A percentile compares a stretch with the other conserved stretches of the same genome.
Conservation (phyloP, 2,888 invertebrate species). For the Gisinianus flammeolus region DNA sequence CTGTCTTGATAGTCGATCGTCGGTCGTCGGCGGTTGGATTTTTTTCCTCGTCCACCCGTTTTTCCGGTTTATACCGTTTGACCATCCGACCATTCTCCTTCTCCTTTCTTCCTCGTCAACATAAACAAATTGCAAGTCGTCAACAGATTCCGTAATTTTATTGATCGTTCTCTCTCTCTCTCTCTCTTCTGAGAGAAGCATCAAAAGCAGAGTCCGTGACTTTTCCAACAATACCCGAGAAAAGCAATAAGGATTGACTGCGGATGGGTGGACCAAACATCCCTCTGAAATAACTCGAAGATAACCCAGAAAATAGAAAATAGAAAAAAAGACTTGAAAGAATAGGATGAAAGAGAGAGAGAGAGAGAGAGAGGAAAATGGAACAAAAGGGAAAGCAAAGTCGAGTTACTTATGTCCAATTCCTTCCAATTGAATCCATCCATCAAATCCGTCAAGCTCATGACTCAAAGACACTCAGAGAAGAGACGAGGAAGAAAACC, state of each 20-base stretch:
- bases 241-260: not conserved
- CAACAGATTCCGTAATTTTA: constrained; percentile 15
- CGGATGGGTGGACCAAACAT: not conserved
- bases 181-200: not conserved
- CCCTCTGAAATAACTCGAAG: not conserved
- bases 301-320: not conserved
- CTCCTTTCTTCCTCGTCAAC: not conserved
- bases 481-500: not conserved
- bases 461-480: not conserved
- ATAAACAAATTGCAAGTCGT: constrained; percentile 32
- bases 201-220: constrained; percentile 8
- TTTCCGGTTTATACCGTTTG: not conserved
- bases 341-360: not conserved
- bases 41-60: not conserved
- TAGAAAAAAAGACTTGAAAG: not conserved
- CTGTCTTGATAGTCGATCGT: too few relatives aligned
- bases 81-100: not conserved
- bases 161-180: constrained; percentile 4
- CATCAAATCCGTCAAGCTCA: constrained; percentile 28
- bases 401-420: constrained; percentile 8
- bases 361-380: not conserved
- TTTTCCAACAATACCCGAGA: not conserved
- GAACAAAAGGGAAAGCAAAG: not conserved
- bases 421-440: constrained; percentile 17
- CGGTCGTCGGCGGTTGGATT: too few relatives aligned